phyloP scores from a whole-genome alignment of 2,113 vertebrate species.

The Ammodytes marinus region DNA sequence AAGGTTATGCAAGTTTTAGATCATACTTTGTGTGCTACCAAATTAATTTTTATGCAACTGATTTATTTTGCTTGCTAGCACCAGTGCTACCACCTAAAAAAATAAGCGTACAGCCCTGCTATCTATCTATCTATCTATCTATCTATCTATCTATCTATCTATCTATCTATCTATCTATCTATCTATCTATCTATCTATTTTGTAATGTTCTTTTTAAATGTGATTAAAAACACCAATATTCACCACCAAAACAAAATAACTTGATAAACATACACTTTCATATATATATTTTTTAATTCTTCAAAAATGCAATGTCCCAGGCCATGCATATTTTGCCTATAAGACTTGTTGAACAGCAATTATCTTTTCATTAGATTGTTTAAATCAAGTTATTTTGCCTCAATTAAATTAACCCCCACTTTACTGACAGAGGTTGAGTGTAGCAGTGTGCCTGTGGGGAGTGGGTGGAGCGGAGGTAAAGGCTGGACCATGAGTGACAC shows the following conservation, averaged over 20 bases:
- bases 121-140: no score
- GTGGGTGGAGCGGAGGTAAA: constrained; percentile 15
- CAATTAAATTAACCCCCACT: constrained; percentile 6
- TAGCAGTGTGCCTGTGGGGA: constrained; percentile 4
- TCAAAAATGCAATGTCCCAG: background rate
- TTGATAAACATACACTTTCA: background rate
- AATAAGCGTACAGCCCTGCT: no score
- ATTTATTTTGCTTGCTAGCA: no score
- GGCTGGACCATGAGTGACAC: constrained; percentile 65
- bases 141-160: no score
- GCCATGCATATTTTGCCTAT: background rate
- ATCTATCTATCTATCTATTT: no score
- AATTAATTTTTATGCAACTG: no score
- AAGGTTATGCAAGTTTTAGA: no score
- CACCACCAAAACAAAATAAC: background rate
- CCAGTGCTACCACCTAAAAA: no score
- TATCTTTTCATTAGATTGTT: constrained; percentile 7
- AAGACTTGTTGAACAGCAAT: background rate
- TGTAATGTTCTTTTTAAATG: background rate
- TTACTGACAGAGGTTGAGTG: background rate
- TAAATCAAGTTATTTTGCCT: background rate
- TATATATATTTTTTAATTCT: background rate
- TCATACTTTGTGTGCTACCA: no score
- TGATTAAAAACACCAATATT: background rate
- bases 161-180: no score